Base-by-base conservation (phyloP, 23 tunicate species). In the Oikopleura vanhoeffeni region DNA sequence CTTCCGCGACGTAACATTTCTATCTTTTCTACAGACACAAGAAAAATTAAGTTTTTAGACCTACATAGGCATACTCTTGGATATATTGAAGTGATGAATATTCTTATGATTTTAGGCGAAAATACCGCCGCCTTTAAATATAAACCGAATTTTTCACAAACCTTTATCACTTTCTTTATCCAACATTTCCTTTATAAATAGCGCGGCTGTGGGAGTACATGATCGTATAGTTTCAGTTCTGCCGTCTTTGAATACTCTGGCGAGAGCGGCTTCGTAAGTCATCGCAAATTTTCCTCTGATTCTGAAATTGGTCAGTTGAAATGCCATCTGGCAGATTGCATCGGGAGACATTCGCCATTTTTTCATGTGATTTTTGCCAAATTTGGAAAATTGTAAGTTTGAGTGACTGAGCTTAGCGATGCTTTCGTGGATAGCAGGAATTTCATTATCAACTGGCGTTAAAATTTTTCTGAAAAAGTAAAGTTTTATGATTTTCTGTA, bases 181-280 rank as follows among this genome's bases (percentile, higher is more conserved):
- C 36, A 32, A 2, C 79, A 71, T 71, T 71, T 71, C 79, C 32
- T 71, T 71, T 4, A 71, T 30, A 32, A 71, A 71, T 18, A 30
- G 27, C 2, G 79, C 79, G 27, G 79, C 27, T 18, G 34, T 4
- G 35, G 79, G 27, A 32, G 79, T 71, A 71, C 79, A 71, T 18
- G 36, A 18, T 71, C 79, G 27, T 2, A 71, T 71, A 18, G 79
- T 71, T 71, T 71, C 79, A 33, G 79, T 71, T 30, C 79, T 33
- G 35, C 79, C 79, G 32, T 71, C 79, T 30, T 71, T 71, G 38
- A 71, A 71, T 18, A 71, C 32, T 33, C 79, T 33, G 4, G 79
- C 79, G 4, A 71, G 38, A 30, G 79, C 79, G 35, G 79, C 79
- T 30, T 71, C 79, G 79, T 71, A 71, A 3, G 79, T 71, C 79